Percentiles rank a stretch among this genome's conserved stretches.
Conservation (phyloP, 2,888 invertebrate species). For the Anorthoa munda region DNA sequence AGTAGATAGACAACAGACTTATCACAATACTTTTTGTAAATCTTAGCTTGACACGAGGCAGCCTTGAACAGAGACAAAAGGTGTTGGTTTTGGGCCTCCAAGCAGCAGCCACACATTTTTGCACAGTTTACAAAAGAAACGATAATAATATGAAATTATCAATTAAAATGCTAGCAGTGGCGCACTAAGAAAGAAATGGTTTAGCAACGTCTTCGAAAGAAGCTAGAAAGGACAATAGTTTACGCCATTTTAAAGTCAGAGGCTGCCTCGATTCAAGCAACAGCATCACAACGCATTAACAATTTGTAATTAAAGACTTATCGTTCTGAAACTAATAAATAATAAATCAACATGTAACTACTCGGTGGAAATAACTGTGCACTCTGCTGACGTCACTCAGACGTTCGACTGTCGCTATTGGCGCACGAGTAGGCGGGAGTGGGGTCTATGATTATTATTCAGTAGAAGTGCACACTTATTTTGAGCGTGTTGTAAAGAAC, state of each 20-base stretch:
- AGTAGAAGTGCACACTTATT: too few relatives aligned
- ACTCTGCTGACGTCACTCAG: too few relatives aligned
- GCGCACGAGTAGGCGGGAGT: too few relatives aligned
- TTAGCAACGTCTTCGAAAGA: background rate
- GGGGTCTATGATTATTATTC: too few relatives aligned
- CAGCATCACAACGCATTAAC: constrained; percentile 27
- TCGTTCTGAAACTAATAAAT: constrained; percentile 20
- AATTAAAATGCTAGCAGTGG: too few relatives aligned
- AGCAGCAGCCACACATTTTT: background rate
- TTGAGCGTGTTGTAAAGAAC: too few relatives aligned
- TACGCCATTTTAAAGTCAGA: background rate
- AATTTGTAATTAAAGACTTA: constrained; percentile 32
- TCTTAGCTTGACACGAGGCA: constrained; percentile 20
- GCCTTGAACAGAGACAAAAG: constrained; percentile 2
- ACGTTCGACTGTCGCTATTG: too few relatives aligned
- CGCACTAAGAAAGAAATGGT: background rate
- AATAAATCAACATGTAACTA: background rate
- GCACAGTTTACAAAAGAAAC: background rate
- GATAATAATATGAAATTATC: too few relatives aligned
- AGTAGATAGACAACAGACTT: constrained; percentile 35
- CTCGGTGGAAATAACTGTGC: too few relatives aligned
- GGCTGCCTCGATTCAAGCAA: constrained; percentile 31
- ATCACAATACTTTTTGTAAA: constrained; percentile 25
- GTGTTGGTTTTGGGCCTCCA: background rate
- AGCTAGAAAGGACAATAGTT: background rate